Evolutionary conservation across 2,888 invertebrate species (phyloP), one percentile per base, ranked within the genome.

Genomic region (Cheilosia vernalis): DNA sequence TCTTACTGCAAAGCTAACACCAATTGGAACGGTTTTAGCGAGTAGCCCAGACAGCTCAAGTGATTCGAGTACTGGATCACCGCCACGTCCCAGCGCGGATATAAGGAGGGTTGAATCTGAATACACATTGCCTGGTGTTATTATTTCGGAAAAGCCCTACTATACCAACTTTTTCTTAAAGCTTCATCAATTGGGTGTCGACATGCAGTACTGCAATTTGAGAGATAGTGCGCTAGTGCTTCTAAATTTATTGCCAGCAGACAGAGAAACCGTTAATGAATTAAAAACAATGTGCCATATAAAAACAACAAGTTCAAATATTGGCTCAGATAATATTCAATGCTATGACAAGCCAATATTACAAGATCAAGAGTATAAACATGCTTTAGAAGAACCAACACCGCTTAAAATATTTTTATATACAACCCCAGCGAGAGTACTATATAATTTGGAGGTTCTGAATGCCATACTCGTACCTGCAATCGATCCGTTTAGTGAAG

Each of bases 401-500:
- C 69, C 66, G n/a, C 53, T 69, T 15, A 74, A 56, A 49, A 19
- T 64, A 9, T 80, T 82, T 56, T 60, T 76, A 33, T 61, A 78
- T 44, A 55, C 69, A 33, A 94, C 95, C 56, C 95, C 96, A 17
- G 95, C 96, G 47, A 94, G 95, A 92, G 96, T 96, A 89, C 93
- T 96, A 70, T 96, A 96, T 89, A 95, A 95, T 92, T 92, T 96
- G 87, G 95, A 95, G 92, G 97, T 98, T 61, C 93, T 98, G 83
- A 98, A 98, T 92, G 96, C 97, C 85, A 94, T 98, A 91, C 93
- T 99, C 87, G 97, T 99, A 96, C 99, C 99, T 15, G 97, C 98
- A 7, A 93, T 95, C 9, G 97, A 97, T 89, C 95, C 96, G 2
- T 93, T 95, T 88, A 94, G 97, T 2, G 96, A 96, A 53, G 95